phyloP scores from a whole-genome alignment of 2,113 vertebrate genomes.

The Odontesthes bonariensis region DNA sequence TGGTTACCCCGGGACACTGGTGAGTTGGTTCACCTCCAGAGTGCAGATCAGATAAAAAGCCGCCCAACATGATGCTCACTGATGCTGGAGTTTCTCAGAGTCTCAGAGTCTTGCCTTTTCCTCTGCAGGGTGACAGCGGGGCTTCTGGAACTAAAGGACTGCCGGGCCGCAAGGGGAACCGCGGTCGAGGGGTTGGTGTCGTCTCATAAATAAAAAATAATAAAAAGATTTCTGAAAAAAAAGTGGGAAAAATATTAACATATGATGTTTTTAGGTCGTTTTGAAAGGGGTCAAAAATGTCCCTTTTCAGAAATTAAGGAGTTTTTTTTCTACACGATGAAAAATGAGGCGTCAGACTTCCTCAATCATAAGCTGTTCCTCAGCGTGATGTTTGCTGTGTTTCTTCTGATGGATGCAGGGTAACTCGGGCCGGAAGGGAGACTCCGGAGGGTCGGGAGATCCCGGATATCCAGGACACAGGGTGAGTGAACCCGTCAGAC shows the following conservation, averaged over 20 bases:
- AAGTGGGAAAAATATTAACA: too few relatives aligned
- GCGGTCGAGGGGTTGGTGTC: constrained; percentile 83
- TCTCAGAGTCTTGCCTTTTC: constrained; percentile 11
- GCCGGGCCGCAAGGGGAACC: constrained; percentile 84
- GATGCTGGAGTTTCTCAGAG: too few relatives aligned
- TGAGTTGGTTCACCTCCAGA: constrained; percentile 60
- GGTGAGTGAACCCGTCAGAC: constrained; percentile 69
- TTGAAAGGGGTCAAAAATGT: too few relatives aligned
- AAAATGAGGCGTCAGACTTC: too few relatives aligned
- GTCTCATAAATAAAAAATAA: too few relatives aligned
- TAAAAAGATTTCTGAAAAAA: too few relatives aligned
- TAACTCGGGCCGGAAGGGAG: constrained; percentile 81
- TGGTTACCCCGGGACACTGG: constrained; percentile 85
- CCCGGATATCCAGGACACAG: constrained; percentile 82
- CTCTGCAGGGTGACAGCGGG: constrained; percentile 86
- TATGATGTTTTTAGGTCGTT: too few relatives aligned
- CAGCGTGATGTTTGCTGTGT: not conserved
- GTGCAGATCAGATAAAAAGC: too few relatives aligned
- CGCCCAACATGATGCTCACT: too few relatives aligned
- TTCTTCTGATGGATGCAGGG: constrained; percentile 74
- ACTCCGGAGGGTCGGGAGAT: constrained; percentile 80
- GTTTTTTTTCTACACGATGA: too few relatives aligned
- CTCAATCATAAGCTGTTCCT: not conserved
- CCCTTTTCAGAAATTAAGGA: too few relatives aligned
- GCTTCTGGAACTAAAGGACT: constrained; percentile 78